Evolutionary conservation across 2,113 vertebrate species (phyloP).

Genomic region (Mus pahari): DNA sequence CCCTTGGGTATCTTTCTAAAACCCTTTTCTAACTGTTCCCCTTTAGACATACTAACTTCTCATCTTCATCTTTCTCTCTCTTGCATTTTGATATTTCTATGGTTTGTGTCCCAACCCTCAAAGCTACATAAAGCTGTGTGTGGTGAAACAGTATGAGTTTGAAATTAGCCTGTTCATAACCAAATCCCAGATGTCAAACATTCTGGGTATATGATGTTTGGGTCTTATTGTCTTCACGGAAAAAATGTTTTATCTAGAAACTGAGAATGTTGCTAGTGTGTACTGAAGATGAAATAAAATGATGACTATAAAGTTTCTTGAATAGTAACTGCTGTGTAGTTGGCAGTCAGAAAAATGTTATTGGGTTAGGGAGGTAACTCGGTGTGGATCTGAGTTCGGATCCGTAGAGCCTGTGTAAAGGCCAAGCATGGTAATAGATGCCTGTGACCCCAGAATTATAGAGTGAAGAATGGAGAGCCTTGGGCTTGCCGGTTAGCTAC

Average conservation of each 20-base stretch:
- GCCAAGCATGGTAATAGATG: background rate
- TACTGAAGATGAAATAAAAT: conserved; percentile 10
- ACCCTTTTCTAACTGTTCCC: background rate
- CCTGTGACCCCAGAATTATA: background rate
- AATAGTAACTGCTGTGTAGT: background rate
- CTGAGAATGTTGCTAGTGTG: background rate
- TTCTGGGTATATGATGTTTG: background rate
- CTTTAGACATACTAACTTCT: background rate
- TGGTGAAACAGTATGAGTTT: background rate
- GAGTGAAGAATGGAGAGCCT: background rate
- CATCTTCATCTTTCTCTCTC: background rate
- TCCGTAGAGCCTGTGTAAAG: background rate
- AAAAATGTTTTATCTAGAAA: background rate
- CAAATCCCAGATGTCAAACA: background rate
- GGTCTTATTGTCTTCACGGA: background rate
- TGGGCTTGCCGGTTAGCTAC: background rate
- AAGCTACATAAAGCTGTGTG: background rate
- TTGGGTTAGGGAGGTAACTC: no score
- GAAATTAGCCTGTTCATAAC: background rate
- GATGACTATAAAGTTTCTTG: background rate
- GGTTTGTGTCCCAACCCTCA: background rate
- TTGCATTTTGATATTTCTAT: background rate
- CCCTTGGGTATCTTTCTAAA: background rate
- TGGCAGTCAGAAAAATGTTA: background rate
- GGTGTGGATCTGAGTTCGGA: background rate